phyloP scores from a whole-genome alignment of 2,113 vertebrate species.

The Pogonocichla stellata region DNA sequence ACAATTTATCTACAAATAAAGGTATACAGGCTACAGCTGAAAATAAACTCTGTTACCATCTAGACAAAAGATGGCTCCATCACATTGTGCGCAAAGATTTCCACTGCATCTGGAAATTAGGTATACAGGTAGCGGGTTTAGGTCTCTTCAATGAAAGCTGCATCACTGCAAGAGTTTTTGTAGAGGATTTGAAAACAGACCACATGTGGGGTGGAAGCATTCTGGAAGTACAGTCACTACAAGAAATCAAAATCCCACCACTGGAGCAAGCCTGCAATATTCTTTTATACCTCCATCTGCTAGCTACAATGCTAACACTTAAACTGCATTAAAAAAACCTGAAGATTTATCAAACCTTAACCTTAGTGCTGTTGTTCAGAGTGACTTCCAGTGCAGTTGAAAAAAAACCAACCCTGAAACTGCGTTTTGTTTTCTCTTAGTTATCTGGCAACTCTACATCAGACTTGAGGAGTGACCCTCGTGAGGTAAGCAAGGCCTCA shows the following conservation, averaged over 20 bases:
- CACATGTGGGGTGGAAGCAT: not conserved
- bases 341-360: not conserved
- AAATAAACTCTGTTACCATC: not conserved
- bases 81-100: not conserved
- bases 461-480: not conserved
- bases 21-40: not conserved
- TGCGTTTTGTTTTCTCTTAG: not conserved
- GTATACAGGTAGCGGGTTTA: not conserved
- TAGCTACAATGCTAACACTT: not conserved
- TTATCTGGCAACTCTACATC: not conserved
- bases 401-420: not conserved
- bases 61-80: not conserved
- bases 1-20: not conserved
- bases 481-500: not conserved
- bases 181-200: not conserved
- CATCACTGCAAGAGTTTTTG: not conserved
- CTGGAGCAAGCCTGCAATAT: not conserved
- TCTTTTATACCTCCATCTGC: not conserved
- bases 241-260: not conserved
- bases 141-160: not conserved
- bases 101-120: not conserved
- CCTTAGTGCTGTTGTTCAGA: not conserved
- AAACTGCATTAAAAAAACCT: not conserved
- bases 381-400: not conserved
- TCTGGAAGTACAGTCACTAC: not conserved